Conservation (phyloP, 2,113 vertebrate species). For the Acinonyx jubatus region DNA sequence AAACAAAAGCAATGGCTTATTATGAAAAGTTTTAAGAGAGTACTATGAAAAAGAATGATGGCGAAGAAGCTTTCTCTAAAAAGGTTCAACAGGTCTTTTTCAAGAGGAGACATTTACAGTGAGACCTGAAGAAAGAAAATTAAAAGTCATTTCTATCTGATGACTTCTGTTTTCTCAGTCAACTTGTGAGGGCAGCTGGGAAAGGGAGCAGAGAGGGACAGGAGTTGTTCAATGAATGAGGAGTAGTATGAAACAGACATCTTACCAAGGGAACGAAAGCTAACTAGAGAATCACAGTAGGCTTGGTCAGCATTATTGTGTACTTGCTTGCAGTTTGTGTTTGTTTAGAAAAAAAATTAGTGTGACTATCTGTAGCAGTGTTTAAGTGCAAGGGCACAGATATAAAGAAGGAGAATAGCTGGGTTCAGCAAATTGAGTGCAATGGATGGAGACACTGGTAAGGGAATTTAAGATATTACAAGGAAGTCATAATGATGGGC, state of each 20-base stretch:
- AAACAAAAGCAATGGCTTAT: background rate
- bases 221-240: background rate
- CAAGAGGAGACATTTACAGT: background rate
- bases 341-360: background rate
- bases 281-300: background rate
- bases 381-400: background rate
- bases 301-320: background rate
- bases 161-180: constrained; percentile 28
- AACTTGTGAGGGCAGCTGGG: background rate
- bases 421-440: background rate
- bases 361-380: background rate
- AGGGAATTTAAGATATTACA: background rate
- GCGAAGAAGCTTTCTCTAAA: background rate
- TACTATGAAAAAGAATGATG: background rate
- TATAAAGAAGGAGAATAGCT: background rate
- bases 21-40: background rate
- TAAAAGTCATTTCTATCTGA: background rate
- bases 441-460: background rate
- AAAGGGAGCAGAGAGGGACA: background rate
- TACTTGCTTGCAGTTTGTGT: background rate
- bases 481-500: background rate
- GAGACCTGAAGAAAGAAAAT: background rate
- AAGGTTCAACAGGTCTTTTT: background rate
- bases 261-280: background rate
- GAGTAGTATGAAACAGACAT: background rate